Evolutionary conservation across 2,113 vertebrate species (phyloP).

Genomic region (Spheniscus mendiculus): DNA sequence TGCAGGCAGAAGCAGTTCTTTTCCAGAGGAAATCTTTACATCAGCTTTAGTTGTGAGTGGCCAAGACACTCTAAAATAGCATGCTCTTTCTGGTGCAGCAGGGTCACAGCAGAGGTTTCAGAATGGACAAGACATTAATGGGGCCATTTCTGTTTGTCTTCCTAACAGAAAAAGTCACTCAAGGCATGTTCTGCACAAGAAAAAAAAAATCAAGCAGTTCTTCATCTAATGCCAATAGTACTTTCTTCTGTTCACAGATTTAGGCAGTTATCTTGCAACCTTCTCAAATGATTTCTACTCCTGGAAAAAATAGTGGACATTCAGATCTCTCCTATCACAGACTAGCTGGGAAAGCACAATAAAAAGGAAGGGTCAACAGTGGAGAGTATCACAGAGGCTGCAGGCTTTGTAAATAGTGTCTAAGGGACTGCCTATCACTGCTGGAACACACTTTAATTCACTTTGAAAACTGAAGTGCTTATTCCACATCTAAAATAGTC

Average conservation of each 20-base stretch:
- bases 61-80: not conserved
- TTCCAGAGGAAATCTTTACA: not conserved
- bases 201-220: not conserved
- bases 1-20: not conserved
- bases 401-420: not conserved
- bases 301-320: not conserved
- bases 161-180: not conserved
- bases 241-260: not conserved
- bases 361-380: not conserved
- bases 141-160: not conserved
- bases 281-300: not conserved
- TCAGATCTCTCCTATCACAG: not conserved
- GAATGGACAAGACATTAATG: not conserved
- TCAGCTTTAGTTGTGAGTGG: not conserved
- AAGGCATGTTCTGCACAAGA: not conserved
- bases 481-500: not conserved
- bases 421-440: not conserved
- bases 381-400: not conserved
- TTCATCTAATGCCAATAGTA: not conserved
- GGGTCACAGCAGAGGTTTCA: not conserved
- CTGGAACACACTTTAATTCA: not conserved
- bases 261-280: not conserved
- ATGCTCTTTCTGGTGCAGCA: not conserved
- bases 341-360: not conserved
- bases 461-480: not conserved